These are phyloP conservation scores for Poicephalus gulielmi DNA, from an alignment of 2,113 vertebrate species.

Conservation along the genomic window DNA sequence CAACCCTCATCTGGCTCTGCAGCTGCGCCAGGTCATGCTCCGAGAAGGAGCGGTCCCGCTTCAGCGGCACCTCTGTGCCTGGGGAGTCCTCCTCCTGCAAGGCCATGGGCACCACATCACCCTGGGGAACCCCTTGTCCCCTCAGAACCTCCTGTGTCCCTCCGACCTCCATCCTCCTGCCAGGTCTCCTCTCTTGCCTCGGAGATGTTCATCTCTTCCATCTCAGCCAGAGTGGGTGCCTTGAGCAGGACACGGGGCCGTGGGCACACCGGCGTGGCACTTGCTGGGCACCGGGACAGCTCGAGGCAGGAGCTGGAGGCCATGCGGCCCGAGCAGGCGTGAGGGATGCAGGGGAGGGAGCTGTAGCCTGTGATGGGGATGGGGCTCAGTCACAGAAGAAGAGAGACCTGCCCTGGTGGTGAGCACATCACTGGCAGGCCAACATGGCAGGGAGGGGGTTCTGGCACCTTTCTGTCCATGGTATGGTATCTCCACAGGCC, in stretches of 20 bases:
- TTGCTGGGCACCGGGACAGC: conserved; percentile 73
- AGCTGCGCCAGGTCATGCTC: conserved; percentile 90
- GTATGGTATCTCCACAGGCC: conserved; percentile 75
- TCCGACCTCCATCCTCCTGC: not conserved
- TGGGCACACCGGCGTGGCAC: not conserved
- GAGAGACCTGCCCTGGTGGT: not conserved
- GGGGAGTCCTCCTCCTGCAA: conserved; percentile 92
- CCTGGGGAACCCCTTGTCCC: not conserved
- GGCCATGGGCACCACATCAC: rapidly evolving
- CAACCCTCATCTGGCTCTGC: conserved; percentile 70
- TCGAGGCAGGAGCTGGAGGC: conserved; percentile 91
- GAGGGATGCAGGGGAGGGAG: conserved; percentile 90
- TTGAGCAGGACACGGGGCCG: conserved; percentile 89
- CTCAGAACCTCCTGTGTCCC: rapidly evolving
- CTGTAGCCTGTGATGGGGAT: conserved; percentile 75
- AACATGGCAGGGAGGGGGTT: rapidly evolving
- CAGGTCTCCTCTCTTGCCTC: conserved; percentile 75
- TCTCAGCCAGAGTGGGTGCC: conserved; percentile 92
- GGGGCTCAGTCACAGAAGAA: rapidly evolving
- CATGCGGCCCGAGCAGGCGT: conserved; percentile 75
- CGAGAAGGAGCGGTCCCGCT: conserved; percentile 92
- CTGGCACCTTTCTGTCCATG: conserved; percentile 72
- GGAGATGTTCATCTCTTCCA: conserved; percentile 94
- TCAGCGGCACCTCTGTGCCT: conserved; percentile 71
- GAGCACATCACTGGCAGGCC: rapidly evolving